These are phyloP conservation scores for Erpornis zantholeuca DNA, from an alignment of 2,113 vertebrate species.

Conservation along the genomic window DNA sequence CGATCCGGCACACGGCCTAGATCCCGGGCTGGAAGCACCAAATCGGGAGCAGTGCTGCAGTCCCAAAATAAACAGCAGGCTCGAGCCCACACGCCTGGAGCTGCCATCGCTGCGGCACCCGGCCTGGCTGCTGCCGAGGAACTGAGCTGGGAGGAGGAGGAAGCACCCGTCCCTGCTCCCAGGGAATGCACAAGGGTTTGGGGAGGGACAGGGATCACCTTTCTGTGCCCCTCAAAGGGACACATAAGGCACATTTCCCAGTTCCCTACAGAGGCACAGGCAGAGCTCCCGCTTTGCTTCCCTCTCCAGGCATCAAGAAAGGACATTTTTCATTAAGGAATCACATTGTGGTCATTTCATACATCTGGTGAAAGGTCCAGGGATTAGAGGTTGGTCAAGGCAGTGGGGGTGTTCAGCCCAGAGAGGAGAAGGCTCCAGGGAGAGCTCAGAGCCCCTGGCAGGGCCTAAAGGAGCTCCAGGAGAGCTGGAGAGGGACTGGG, in stretches of 20 bases:
- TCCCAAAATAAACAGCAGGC: conserved; percentile 18
- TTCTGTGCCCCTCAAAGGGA: background rate
- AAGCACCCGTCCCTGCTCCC: background rate
- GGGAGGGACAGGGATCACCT: background rate
- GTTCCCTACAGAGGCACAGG: background rate
- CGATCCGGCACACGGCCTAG: background rate
- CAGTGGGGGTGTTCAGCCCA: background rate
- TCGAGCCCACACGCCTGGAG: background rate
- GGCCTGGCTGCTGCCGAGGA: background rate
- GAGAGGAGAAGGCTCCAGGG: background rate
- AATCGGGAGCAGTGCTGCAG: background rate
- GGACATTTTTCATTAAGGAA: background rate
- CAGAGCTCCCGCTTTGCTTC: background rate
- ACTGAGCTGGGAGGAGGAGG: background rate
- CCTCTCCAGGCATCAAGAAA: background rate
- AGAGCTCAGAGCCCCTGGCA: background rate
- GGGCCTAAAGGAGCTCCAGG: background rate
- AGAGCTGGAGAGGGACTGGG: background rate
- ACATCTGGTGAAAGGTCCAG: background rate
- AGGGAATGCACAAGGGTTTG: rapidly evolving
- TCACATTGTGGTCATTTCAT: background rate
- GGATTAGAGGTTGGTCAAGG: background rate
- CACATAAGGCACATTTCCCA: rapidly evolving
- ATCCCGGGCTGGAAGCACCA: background rate
- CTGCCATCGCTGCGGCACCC: background rate